A percentile compares a stretch with the other conserved stretches of the same genome.
phyloP scores from a whole-genome alignment of 37 sponge, comb jelly and placozoan species.

The Aplysina aerophoba region DNA sequence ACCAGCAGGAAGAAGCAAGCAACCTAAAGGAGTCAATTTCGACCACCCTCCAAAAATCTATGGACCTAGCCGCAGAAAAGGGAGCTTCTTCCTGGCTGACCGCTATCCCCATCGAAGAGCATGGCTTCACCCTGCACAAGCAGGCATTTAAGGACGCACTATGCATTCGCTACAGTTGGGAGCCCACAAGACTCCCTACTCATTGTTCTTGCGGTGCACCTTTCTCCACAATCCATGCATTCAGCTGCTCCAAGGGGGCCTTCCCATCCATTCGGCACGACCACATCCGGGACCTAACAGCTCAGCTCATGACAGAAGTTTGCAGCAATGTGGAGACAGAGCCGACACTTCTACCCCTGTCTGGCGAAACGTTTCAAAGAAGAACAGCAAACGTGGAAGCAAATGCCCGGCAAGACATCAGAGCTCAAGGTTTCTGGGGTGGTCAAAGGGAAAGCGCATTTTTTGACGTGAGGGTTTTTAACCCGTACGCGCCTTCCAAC shows the following conservation, averaged over 20 bases:
- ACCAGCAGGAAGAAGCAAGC: conserved; percentile 24
- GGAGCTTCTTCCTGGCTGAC: conserved; percentile 25
- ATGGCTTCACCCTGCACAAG: conserved; percentile 24
- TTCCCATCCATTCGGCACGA: conserved; percentile 13
- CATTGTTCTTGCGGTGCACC: conserved; percentile 12
- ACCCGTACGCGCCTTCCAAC: too few species aligned
- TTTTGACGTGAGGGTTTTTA: too few species aligned
- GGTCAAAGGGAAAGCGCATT: too few species aligned
- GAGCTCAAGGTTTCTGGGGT: too few species aligned
- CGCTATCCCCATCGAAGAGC: conserved; percentile 10
- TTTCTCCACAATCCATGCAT: conserved; percentile 16
- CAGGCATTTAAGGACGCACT: conserved; percentile 26
- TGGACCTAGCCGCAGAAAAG: conserved; percentile 21
- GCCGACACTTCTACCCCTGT: too few species aligned
- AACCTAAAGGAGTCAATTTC: conserved; percentile 7
- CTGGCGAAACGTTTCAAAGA: too few species aligned
- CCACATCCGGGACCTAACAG: background rate
- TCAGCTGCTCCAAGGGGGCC: conserved; percentile 25
- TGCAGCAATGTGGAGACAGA: too few species aligned
- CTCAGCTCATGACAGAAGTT: background rate
- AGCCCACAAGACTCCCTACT: conserved; percentile 23
- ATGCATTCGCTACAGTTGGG: conserved; percentile 16
- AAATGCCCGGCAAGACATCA: too few species aligned
- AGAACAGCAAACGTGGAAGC: too few species aligned
- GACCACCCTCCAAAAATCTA: conserved; percentile 20